These are phyloP conservation scores for Pyrocephalus nanus DNA, from an alignment of 2,797 vertebrate genomes.

Conservation along the genomic window DNA sequence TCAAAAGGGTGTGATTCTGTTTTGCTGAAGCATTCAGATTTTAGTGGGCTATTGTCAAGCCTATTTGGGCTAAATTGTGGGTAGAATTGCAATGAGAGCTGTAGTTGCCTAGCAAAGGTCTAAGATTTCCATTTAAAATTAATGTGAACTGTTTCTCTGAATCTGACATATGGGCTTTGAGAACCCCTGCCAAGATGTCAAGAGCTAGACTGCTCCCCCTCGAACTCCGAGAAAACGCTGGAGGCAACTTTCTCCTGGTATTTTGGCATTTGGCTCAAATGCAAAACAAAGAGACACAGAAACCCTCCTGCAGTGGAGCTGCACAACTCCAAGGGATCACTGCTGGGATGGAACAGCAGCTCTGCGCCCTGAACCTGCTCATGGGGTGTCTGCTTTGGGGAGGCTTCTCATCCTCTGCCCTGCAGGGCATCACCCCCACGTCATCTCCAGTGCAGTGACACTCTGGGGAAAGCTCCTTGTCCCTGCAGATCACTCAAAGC, in stretches of 20 bases:
- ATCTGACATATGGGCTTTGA: slow-evolving; percentile 62
- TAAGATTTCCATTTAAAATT: slow-evolving; percentile 68
- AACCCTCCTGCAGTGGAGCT: not conserved
- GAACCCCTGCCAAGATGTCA: slow-evolving; percentile 65
- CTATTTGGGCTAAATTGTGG: slow-evolving; percentile 50
- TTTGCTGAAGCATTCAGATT: slow-evolving; percentile 56
- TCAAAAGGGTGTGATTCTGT: slow-evolving; percentile 33
- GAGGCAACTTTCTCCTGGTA: slow-evolving; percentile 36
- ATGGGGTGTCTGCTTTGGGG: not conserved
- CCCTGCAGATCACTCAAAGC: not conserved
- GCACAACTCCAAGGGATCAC: not conserved
- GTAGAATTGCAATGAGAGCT: slow-evolving; percentile 57
- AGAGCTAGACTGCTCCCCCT: slow-evolving; percentile 45
- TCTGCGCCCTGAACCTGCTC: not conserved
- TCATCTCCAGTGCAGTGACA: rapidly evolving
- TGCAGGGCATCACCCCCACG: not conserved
- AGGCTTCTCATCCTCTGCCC: not conserved
- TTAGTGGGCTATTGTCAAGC: slow-evolving; percentile 28
- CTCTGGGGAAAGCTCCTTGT: not conserved
- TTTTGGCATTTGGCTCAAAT: not conserved
- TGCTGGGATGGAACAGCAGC: not conserved
- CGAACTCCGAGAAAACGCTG: not conserved
- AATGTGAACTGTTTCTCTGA: slow-evolving; percentile 53
- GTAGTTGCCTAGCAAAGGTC: slow-evolving; percentile 68
- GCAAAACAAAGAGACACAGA: not conserved